Evolutionary conservation across 2,797 vertebrate genomes (phyloP), one percentile per base, ranked within the genome.

Genomic region (Aeoliscus strigatus): DNA sequence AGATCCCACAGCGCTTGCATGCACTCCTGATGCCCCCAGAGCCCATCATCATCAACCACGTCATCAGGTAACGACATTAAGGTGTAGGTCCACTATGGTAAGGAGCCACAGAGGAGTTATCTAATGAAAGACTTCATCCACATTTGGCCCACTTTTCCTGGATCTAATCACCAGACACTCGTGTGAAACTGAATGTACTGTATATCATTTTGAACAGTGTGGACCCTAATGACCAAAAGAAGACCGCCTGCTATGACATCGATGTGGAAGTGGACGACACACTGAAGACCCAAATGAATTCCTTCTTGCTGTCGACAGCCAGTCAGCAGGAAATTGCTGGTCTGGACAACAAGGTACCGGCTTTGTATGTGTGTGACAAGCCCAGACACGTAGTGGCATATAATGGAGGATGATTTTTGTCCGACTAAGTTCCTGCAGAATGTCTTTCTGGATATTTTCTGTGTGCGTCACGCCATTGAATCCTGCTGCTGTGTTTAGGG

Each of bases 261-360:
- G 96, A 98, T 0, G 96, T 99, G 58, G 96, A 99, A 75, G 96
- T 99, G 66, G 96, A 99, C 0, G 96, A 99, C 63, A 98, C 94
- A 0, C 80, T 99, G 71, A 99, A 99, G 85, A 97, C 96, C 6
- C 96, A 99, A 86, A 99, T 99, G 96, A 99, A 99, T 85, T 99
- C 96, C 41, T 99, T 99, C 59, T 86, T 99, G 68, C 89, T 99
- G 0, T 99, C 96, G 44, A 99, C 96, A 6, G 94, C 96, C 70
- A 99, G 96, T 71, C 96, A 99, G 57, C 96, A 99, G 82, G 96
- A 98, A 70, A 99, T 99, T 7, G 96, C 96, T 26, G 93, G 96
- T 47, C 81, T 99, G 73, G 96, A 99, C 83, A 98, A 98, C 79
- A 99, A 99, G 94, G 96, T 98, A 34, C 13, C 27, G 8, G 27